Conservation (phyloP, 2,797 vertebrate species). For the Halcyon leucocephala region DNA sequence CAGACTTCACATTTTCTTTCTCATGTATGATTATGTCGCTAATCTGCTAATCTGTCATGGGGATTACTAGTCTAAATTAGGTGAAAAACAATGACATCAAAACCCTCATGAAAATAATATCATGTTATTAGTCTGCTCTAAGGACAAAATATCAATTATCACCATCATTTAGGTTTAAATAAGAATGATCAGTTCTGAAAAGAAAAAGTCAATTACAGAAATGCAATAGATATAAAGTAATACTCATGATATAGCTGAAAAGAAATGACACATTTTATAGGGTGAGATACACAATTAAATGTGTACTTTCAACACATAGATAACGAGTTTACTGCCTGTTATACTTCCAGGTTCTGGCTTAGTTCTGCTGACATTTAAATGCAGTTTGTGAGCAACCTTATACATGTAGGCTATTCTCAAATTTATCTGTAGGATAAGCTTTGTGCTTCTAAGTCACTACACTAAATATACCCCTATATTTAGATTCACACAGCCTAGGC, state of each 20-base stretch:
- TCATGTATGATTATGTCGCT: neutral
- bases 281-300: neutral
- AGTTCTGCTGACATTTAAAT: neutral
- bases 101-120: neutral
- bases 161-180: neutral
- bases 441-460: neutral
- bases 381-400: neutral
- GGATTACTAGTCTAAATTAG: neutral
- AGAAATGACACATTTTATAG: neutral
- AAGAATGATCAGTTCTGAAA: neutral
- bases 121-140: neutral
- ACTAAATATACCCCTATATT: neutral
- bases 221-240: neutral
- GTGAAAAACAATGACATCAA: neutral
- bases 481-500: neutral
- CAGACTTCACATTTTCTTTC: neutral
- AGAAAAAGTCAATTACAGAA: neutral
- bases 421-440: neutral
- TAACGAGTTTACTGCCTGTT: neutral
- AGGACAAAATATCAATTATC: neutral
- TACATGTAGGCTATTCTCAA: fast-evolving
- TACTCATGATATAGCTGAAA: neutral
- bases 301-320: neutral
- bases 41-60: neutral
- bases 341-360: neutral